Evolutionary conservation across 2,113 vertebrate species (phyloP), one percentile per base, ranked within the genome.

Genomic region (Otocyon megalotis): DNA sequence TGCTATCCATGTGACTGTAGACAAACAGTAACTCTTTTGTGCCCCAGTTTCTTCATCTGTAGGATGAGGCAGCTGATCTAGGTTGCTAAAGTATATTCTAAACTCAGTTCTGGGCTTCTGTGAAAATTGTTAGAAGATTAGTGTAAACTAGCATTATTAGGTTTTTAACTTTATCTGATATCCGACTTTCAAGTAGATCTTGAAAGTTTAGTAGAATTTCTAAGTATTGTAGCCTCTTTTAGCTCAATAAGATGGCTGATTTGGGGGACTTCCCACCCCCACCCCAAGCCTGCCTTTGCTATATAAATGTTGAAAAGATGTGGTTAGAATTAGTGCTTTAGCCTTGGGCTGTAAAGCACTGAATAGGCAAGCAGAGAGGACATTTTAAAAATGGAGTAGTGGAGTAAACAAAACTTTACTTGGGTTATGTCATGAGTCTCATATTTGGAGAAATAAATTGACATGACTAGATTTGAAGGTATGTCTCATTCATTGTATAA

Each of bases 171-270:
- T 50, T 17, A 48, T 9, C 48, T 50, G 16, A 54, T n/a, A 76
- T 15, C 28, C 62, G 30, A 56, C 48, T 81, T 94, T 48, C 53
- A 84, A 74, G 37, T 77, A 54, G 22, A 83, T 30, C 22, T 83
- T 84, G 80, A 94, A 67, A 89, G 20, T 67, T 63, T 43, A 60
- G 58, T 85, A 76, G 65, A 35, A 60, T 86, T 86, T 96, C 67
- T 77, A 53, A 87, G 22, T 58, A 82, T 87, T 77, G 35, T 58
- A 43, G 15, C 76, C 24, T 88, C 17, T 56, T 88, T 82, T 72
- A 67, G 58, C 28, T 83, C 37, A 50, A 0, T 69, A 37, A 14
- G 20, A 17, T 95, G 32, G 24, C 35, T 50, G 9, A 79, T 50
- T 69, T 81, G 86, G 20, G 30, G 13, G 50, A 74, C 48, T 74